A percentile compares a stretch with the other conserved stretches of the same genome.
phyloP scores from a whole-genome alignment of 2,113 vertebrate genomes.

The Oreocharis arfaki region DNA sequence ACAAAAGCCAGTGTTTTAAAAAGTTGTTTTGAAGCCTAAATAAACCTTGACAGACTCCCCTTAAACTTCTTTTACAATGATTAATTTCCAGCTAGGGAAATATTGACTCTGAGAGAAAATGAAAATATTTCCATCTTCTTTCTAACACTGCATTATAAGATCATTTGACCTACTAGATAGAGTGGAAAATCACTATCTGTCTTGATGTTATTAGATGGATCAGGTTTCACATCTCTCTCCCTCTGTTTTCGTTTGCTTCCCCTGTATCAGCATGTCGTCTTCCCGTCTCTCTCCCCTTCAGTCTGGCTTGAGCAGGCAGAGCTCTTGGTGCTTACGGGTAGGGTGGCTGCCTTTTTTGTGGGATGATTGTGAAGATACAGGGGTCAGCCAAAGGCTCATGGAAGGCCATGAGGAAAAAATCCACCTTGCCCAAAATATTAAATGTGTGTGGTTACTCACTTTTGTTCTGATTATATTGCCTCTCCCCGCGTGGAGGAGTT shows the following conservation, averaged over 20 bases:
- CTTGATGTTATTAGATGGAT: constrained; percentile 18
- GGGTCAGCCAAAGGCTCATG: not conserved
- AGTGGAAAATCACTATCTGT: constrained; percentile 55
- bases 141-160: constrained; percentile 7
- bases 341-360: not conserved
- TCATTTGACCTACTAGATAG: constrained; percentile 45
- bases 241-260: constrained; percentile 30
- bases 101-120: constrained; percentile 45
- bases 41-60: constrained; percentile 57
- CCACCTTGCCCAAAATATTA: not conserved
- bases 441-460: not conserved
- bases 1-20: constrained; percentile 51
- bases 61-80: constrained; percentile 48
- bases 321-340: not conserved
- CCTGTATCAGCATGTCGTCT: not conserved
- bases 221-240: constrained; percentile 1
- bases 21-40: constrained; percentile 56
- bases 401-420: not conserved
- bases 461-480: not conserved
- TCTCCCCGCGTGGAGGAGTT: not conserved
- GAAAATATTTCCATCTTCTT: constrained; percentile 59
- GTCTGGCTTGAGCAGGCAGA: not conserved
- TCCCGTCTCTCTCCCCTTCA: not conserved
- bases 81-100: constrained; percentile 56
- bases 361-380: not conserved